These are phyloP conservation scores for Andrena hattorfiana DNA, from an alignment of 2,888 invertebrate species.

Conservation along the genomic window DNA sequence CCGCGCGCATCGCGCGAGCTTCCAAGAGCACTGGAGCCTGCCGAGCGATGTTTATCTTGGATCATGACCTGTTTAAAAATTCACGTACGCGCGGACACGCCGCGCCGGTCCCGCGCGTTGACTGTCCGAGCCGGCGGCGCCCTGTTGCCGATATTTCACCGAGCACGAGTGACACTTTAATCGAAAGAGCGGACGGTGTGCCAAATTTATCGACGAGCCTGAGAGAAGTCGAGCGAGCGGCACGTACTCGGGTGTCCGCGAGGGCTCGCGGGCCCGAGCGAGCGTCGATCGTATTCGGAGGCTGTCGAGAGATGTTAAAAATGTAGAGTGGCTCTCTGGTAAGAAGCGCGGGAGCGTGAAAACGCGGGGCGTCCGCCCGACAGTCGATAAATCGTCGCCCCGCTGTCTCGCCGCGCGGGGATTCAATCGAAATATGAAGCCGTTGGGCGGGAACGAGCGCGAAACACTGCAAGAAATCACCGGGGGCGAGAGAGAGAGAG, in stretches of 20 bases:
- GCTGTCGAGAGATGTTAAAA: neutral
- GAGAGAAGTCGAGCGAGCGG: neutral
- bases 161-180: conserved; percentile 16
- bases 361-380: conserved; percentile 24
- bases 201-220: conserved; percentile 20
- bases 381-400: conserved; percentile 52
- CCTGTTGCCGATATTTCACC: conserved; percentile 31
- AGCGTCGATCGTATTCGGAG: neutral
- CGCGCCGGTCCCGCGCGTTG: neutral
- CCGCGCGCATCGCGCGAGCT: neutral
- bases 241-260: conserved; percentile 4
- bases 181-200: conserved; percentile 31
- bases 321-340: conserved; percentile 18
- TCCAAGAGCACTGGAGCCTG: neutral
- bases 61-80: conserved; percentile 3
- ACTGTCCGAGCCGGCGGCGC: neutral
- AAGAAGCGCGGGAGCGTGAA: conserved; percentile 30
- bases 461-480: conserved; percentile 19
- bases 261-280: neutral
- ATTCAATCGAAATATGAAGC: conserved; percentile 48
- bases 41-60: neutral
- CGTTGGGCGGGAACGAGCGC: conserved; percentile 25
- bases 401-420: conserved; percentile 16
- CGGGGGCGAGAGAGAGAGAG: neutral
- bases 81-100: neutral